Evolutionary conservation across 2,113 vertebrate species (phyloP).

Genomic region (Phaethornis superciliosus): DNA sequence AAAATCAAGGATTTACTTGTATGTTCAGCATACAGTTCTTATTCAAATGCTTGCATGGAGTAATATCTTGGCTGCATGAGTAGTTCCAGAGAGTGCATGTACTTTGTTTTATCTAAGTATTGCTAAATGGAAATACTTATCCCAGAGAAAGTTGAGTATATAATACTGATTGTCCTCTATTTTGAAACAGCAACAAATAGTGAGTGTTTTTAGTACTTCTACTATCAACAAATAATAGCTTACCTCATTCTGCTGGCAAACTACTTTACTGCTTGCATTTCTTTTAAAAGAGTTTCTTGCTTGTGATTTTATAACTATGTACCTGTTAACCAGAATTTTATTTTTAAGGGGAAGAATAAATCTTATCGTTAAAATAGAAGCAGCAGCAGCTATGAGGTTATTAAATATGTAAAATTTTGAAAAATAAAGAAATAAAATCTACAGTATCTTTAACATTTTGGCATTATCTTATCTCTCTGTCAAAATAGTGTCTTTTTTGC

Average conservation of each 20-base stretch:
- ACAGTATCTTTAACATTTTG: not conserved
- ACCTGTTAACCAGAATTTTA: slow-evolving; percentile 9
- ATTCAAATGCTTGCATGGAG: not conserved
- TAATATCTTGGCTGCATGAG: not conserved
- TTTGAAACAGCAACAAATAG: not conserved
- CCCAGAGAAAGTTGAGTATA: not conserved
- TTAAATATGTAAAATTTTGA: not conserved
- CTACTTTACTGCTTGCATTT: not conserved
- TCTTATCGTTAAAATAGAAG: slow-evolving; percentile 15
- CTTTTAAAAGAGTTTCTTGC: not conserved
- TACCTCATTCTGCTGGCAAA: slow-evolving; percentile 1
- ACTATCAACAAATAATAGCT: not conserved
- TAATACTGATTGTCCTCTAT: not conserved
- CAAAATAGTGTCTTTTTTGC: not conserved
- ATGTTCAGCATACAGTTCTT: not conserved
- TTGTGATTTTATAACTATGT: not conserved
- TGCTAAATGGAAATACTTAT: not conserved
- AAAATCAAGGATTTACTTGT: not conserved
- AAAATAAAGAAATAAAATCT: not conserved
- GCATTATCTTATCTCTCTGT: not conserved
- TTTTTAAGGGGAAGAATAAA: slow-evolving; percentile 67
- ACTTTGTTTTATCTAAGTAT: not conserved
- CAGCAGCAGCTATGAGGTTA: not conserved
- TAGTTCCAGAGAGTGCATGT: not conserved
- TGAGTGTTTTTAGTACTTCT: not conserved